Base-by-base conservation (phyloP, 30 jellyfish, hydroid and myxozoan genomes). In the Hydractinia echinata region DNA sequence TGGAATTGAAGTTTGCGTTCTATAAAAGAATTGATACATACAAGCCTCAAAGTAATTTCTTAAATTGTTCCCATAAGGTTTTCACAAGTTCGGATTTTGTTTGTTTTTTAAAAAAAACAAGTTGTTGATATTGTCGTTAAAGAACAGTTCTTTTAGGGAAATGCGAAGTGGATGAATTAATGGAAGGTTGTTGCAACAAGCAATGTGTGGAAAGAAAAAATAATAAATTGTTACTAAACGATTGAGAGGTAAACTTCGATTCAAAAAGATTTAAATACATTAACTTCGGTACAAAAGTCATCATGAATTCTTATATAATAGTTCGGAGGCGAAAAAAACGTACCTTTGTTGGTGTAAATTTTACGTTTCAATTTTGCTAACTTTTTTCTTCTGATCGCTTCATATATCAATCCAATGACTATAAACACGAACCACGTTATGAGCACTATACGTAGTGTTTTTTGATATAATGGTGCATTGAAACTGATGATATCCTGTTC, bases 1-100 rank as follows among this genome's bases (percentile, higher is more conserved):
- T 74, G 72, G 8, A 74, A 51, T 74, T 66, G 20, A 19, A 74
- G 70, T 39, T 50, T 52, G 39, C 51, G 20, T 8, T 74, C 83
- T 74, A 74, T n/a, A 15, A 68, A 68, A 11, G 13, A 11, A 11
- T 11, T 11, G 2, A 20, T 10, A 68, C n/a, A 58, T 11, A 0
- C 15, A 1, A 58, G 19, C 15, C 19, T 11, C 69, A 58, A 56
- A 56, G 68, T n/a, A 56, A n/a, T n/a, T n/a, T n/a, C n/a, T n/a
- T n/a, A n/a, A n/a, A n/a, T n/a, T n/a, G n/a, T n/a, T n/a, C n/a
- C n/a, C n/a, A n/a, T n/a, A n/a, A 16, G 69, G 69, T 3, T 2
- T 11, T 58, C 19, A 58, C 19, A 11, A n/a, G n/a, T n/a, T n/a
- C n/a, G n/a, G n/a, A n/a, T 11, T 58, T 58, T 58, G 2, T 11